Evolutionary conservation across 2,797 vertebrate genomes (phyloP).

Genomic region (Rhinophrynus dorsalis): DNA sequence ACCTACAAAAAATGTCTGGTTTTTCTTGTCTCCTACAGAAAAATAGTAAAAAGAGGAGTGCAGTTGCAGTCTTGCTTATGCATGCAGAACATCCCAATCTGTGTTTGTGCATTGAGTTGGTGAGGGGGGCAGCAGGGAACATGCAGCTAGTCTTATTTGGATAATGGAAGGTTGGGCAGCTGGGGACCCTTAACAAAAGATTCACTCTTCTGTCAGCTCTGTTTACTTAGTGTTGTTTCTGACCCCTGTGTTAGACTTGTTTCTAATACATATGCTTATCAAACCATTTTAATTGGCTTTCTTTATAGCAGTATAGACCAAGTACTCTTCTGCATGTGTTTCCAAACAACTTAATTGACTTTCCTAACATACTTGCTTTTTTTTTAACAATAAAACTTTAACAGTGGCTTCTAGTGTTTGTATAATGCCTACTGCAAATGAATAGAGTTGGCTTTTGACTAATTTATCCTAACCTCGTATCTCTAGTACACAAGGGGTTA

Average conservation of each 20-base stretch:
- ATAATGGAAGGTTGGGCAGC: slow-evolving; percentile 89
- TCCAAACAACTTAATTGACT: slow-evolving; percentile 71
- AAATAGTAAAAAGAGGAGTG: slow-evolving; percentile 74
- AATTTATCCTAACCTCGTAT: slow-evolving; percentile 7
- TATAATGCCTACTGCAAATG: slow-evolving; percentile 1
- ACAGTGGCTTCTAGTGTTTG: not conserved
- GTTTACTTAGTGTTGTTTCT: slow-evolving; percentile 87
- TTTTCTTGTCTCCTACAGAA: slow-evolving; percentile 67
- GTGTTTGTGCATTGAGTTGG: slow-evolving; percentile 86
- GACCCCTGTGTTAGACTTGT: slow-evolving; percentile 70
- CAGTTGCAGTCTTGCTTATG: slow-evolving; percentile 73
- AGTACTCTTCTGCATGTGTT: slow-evolving; percentile 49
- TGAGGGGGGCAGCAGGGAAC: slow-evolving; percentile 78
- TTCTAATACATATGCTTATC: slow-evolving; percentile 72
- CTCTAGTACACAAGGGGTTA: too few relatives aligned
- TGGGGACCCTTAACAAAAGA: slow-evolving; percentile 82
- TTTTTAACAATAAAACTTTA: slow-evolving; percentile 2
- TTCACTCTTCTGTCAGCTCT: slow-evolving; percentile 78
- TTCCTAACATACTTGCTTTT: slow-evolving; percentile 56
- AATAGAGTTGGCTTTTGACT: not conserved
- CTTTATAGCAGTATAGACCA: slow-evolving; percentile 53
- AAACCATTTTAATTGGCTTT: slow-evolving; percentile 75
- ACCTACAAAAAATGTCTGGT: slow-evolving; percentile 64
- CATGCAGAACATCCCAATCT: slow-evolving; percentile 82
- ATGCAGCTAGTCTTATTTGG: slow-evolving; percentile 78